Evolutionary conservation across 2,888 invertebrate species (phyloP).

Genomic region (Thecophora atra): DNA sequence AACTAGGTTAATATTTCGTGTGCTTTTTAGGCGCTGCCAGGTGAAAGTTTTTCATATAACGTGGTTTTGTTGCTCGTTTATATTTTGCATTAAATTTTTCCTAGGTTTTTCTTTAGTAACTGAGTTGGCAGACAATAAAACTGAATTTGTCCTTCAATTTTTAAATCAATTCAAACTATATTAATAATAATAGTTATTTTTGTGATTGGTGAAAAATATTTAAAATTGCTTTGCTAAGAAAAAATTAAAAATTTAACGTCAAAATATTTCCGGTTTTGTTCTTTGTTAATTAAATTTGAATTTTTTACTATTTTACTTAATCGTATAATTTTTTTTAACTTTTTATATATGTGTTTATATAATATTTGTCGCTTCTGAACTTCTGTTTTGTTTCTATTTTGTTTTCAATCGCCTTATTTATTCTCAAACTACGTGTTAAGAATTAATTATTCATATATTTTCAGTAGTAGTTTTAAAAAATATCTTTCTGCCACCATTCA

Average conservation of each 20-base stretch:
- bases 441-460: no score
- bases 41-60: neutral
- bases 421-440: no score
- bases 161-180: neutral
- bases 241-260: no score
- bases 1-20: neutral
- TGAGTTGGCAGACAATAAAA: neutral
- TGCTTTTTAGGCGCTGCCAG: neutral
- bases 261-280: no score
- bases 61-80: neutral
- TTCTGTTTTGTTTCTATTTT: neutral
- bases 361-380: neutral
- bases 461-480: neutral
- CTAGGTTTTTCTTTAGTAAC: neutral
- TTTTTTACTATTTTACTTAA: neutral
- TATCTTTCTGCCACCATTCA: neutral
- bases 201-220: no score
- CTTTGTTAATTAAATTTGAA: no score
- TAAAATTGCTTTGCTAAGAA: no score
- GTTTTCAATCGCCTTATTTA: no score
- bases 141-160: neutral
- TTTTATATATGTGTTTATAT: constrained; percentile 1
- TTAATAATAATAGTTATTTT: no score
- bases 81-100: neutral
- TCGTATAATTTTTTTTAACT: constrained; percentile 34